These are phyloP conservation scores for Sebastolobus altivelis DNA, from an alignment of 2,797 vertebrate species.

Conservation along the genomic window DNA sequence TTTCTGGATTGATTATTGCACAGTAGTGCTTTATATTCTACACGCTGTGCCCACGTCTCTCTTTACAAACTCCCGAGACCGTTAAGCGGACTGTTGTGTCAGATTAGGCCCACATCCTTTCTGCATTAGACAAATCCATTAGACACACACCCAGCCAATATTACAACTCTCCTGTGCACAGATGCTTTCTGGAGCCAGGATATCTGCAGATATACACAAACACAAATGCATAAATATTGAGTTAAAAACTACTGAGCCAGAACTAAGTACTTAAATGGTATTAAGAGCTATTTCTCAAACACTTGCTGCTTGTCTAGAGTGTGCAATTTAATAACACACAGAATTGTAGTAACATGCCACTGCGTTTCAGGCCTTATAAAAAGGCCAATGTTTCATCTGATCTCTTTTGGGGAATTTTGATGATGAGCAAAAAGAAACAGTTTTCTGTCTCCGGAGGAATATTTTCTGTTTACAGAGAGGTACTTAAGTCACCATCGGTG, in stretches of 20 bases:
- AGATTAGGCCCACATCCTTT: slow-evolving; percentile 58
- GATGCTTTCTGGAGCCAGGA: slow-evolving; percentile 17
- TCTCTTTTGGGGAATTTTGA: slow-evolving; percentile 15
- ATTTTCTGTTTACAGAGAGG: slow-evolving; percentile 43
- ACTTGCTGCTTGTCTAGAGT: neutral
- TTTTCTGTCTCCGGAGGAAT: neutral
- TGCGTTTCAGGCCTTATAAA: neutral
- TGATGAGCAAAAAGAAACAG: slow-evolving; percentile 6
- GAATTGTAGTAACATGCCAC: neutral
- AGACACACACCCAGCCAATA: slow-evolving; percentile 53
- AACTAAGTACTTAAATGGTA: slow-evolving; percentile 9
- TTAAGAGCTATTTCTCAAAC: neutral
- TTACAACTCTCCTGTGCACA: slow-evolving; percentile 15
- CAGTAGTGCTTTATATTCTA: slow-evolving; percentile 45
- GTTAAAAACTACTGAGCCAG: slow-evolving; percentile 10
- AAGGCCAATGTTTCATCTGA: neutral
- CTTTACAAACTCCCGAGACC: slow-evolving; percentile 44
- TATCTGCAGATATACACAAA: slow-evolving; percentile 7
- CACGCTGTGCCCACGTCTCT: slow-evolving; percentile 1
- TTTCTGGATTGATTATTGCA: slow-evolving; percentile 38
- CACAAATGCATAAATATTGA: slow-evolving; percentile 22
- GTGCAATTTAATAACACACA: neutral
- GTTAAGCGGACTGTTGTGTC: slow-evolving; percentile 37
- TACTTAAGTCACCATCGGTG: slow-evolving; percentile 34
- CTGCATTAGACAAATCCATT: slow-evolving; percentile 67